A percentile compares a stretch with the other conserved stretches of the same genome.
Evolutionary conservation across 37 sponge, comb jelly and placozoan genomes (phyloP).

Genomic region (Haliclona indistincta): DNA sequence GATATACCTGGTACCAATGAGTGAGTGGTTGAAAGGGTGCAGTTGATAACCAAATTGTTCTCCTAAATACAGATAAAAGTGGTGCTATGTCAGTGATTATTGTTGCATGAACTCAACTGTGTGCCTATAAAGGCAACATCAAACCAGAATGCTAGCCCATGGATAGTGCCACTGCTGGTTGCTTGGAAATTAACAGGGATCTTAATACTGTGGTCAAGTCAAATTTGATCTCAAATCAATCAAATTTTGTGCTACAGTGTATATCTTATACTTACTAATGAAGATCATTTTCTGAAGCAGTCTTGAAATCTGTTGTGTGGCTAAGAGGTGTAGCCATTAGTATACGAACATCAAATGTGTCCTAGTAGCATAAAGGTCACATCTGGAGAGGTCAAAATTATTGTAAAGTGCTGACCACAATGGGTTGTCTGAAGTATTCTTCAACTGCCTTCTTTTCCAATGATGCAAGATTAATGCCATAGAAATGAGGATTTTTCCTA

Average conservation of each 20-base stretch:
- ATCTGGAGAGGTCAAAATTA: too few relatives aligned
- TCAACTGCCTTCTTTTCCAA: slow-evolving; percentile 66
- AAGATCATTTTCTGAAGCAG: slow-evolving; percentile 75
- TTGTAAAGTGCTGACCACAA: slow-evolving; percentile 84
- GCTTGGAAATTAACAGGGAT: slow-evolving; percentile 69
- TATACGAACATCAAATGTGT: slow-evolving; percentile 91
- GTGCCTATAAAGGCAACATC: slow-evolving; percentile 94
- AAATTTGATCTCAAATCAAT: too few relatives aligned
- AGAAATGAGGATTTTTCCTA: slow-evolving; percentile 85
- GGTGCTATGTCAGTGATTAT: background rate
- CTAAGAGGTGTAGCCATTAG: slow-evolving; percentile 81
- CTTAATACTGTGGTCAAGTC: too few relatives aligned
- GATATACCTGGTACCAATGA: slow-evolving; percentile 99
- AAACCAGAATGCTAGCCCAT: slow-evolving; percentile 99
- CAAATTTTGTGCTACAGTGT: too few relatives aligned
- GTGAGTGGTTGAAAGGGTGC: slow-evolving; percentile 98
- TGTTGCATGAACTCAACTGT: slow-evolving; percentile 42
- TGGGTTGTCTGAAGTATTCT: slow-evolving; percentile 95
- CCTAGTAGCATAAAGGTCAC: too few relatives aligned
- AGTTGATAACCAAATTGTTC: slow-evolving; percentile 91
- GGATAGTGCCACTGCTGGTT: slow-evolving; percentile 70
- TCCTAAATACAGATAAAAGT: slow-evolving; percentile 18
- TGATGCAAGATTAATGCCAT: slow-evolving; percentile 86
- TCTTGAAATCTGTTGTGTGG: slow-evolving; percentile 81
- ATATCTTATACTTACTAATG: slow-evolving; percentile 81